Conservation (phyloP, 2,113 vertebrate genomes). For the Natator depressus region DNA sequence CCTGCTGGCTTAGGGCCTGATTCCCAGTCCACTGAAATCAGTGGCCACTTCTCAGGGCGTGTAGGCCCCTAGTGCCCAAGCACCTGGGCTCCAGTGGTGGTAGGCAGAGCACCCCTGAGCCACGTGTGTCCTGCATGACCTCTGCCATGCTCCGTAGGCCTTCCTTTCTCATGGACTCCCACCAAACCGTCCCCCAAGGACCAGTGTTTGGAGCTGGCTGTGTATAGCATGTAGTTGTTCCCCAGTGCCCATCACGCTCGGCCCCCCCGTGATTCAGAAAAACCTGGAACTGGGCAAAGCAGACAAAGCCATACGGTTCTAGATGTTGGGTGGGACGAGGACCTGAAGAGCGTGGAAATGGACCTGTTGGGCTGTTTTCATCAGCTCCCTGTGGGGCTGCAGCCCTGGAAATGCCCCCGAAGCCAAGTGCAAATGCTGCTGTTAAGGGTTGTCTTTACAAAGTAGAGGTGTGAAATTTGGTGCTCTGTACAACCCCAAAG, state of each 20-base stretch:
- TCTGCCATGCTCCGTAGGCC: neutral
- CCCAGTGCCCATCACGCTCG: fast-evolving
- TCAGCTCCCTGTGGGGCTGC: neutral
- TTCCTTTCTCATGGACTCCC: neutral
- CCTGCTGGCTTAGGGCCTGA: fast-evolving
- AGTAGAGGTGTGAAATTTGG: neutral
- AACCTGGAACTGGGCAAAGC: neutral
- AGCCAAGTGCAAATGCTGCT: neutral
- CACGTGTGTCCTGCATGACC: neutral
- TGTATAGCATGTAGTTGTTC: neutral
- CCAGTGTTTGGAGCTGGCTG: neutral
- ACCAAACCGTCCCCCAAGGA: neutral
- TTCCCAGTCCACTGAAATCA: neutral
- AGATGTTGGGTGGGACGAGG: neutral
- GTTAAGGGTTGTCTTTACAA: neutral
- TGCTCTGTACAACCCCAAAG: neutral
- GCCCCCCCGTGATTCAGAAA: neutral
- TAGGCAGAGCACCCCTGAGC: neutral
- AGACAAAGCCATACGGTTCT: neutral
- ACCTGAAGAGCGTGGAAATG: neutral
- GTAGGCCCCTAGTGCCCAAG: neutral
- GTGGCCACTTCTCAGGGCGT: fast-evolving
- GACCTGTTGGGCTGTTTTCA: neutral
- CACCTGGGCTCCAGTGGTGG: neutral
- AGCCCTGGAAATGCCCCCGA: neutral